phyloP scores from a whole-genome alignment of 2,888 invertebrate genomes.

The Flexamia atlantica region DNA sequence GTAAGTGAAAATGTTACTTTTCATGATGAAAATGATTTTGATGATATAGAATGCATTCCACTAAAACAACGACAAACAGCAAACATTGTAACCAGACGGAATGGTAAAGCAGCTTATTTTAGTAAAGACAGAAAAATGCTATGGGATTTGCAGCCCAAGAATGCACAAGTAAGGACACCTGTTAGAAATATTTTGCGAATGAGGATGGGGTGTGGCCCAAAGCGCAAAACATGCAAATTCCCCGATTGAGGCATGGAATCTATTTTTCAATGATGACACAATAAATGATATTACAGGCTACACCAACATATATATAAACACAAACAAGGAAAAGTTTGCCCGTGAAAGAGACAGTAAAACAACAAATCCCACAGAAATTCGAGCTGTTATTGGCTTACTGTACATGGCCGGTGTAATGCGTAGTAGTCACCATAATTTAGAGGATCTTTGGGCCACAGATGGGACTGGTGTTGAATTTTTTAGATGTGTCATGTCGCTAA shows the following conservation, averaged over 20 bases:
- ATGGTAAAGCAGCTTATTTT: conserved; percentile 18
- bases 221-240: neutral
- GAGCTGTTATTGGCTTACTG: neutral
- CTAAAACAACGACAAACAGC: neutral
- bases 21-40: conserved; percentile 21
- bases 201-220: conserved; percentile 27
- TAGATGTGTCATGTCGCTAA: conserved; percentile 3
- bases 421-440: conserved; percentile 2
- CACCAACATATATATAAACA: neutral
- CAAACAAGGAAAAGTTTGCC: conserved; percentile 25
- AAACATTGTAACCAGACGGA: neutral
- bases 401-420: neutral
- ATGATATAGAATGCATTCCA: conserved; percentile 7
- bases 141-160: conserved; percentile 17
- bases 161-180: neutral
- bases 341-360: conserved; percentile 1
- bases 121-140: neutral
- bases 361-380: neutral
- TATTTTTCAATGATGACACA: neutral
- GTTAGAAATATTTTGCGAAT: conserved; percentile 29
- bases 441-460: neutral
- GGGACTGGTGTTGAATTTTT: conserved; percentile 22
- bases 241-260: conserved; percentile 12
- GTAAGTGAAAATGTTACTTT: conserved; percentile 13
- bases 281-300: conserved; percentile 39